Conservation (phyloP, 2,888 invertebrate genomes). For the Falcaria lacertinaria region DNA sequence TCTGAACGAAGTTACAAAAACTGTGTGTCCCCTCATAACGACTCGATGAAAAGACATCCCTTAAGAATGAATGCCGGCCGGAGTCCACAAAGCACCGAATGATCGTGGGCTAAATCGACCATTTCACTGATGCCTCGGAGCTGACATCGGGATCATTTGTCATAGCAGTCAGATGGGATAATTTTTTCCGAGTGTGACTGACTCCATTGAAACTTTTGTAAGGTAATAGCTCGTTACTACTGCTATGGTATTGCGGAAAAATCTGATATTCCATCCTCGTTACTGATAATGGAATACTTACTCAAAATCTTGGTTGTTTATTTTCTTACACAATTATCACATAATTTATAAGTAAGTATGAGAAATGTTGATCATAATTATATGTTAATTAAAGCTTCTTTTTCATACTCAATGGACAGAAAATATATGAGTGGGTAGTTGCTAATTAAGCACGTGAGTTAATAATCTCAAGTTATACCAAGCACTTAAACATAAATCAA, state of each 20-base stretch:
- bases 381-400: too few species aligned
- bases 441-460: too few species aligned
- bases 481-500: too few species aligned
- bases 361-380: too few species aligned
- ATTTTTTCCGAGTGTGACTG: conserved; percentile 71
- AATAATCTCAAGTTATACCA: too few species aligned
- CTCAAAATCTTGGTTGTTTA: conserved; percentile 34
- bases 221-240: conserved; percentile 61
- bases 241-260: conserved; percentile 44
- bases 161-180: conserved; percentile 69
- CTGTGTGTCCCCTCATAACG: conserved; percentile 23
- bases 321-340: too few species aligned
- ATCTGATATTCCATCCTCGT: conserved; percentile 51
- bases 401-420: too few species aligned
- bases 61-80: conserved; percentile 20
- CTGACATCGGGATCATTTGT: conserved; percentile 59
- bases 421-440: too few species aligned
- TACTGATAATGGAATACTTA: conserved; percentile 47
- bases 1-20: conserved; percentile 5
- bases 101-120: conserved; percentile 66
- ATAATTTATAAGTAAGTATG: too few species aligned
- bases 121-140: conserved; percentile 52
- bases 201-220: conserved; percentile 67
- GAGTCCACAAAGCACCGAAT: conserved; percentile 34
- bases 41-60: conserved; percentile 38